These are phyloP conservation scores for Plestiodon gilberti DNA, from an alignment of 2,113 vertebrate genomes.

Conservation along the genomic window DNA sequence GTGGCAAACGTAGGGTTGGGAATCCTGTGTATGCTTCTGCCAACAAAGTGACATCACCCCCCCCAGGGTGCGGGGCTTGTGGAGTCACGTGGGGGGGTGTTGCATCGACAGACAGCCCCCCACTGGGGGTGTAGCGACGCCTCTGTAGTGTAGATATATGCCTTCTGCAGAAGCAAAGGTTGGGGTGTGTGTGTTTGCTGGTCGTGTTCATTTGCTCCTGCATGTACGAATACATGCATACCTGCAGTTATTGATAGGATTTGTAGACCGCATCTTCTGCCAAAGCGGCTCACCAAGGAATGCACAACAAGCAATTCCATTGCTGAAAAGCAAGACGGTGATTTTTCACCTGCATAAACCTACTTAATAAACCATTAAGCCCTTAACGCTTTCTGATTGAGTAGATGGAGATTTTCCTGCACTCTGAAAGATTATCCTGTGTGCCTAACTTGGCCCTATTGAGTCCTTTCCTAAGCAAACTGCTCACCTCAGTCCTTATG, in stretches of 20 bases:
- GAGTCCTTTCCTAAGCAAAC: slow-evolving; percentile 17
- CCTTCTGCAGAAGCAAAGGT: no score
- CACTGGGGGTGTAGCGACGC: no score
- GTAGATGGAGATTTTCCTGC: neutral
- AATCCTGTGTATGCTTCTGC: no score
- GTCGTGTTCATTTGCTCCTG: no score
- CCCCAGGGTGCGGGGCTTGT: no score
- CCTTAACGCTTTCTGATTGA: slow-evolving; percentile 51
- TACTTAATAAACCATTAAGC: slow-evolving; percentile 57
- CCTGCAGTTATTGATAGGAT: no score
- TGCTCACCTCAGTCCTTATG: slow-evolving; percentile 22
- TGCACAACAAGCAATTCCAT: slow-evolving; percentile 16
- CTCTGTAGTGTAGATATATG: neutral
- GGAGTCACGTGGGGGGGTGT: no score
- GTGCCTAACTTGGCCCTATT: slow-evolving; percentile 29
- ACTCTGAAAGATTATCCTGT: slow-evolving; percentile 30
- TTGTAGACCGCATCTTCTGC: neutral
- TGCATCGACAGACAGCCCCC: no score
- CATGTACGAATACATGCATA: no score
- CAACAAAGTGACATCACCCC: no score
- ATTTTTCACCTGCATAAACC: slow-evolving; percentile 23
- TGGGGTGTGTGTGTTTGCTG: no score
- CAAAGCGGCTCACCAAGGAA: neutral
- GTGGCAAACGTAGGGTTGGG: no score
- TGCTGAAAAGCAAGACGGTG: slow-evolving; percentile 38